These are phyloP conservation scores for Amphimedon queenslandica DNA, from an alignment of 37 sponge, comb jelly and placozoan genomes.

Conservation along the genomic window DNA sequence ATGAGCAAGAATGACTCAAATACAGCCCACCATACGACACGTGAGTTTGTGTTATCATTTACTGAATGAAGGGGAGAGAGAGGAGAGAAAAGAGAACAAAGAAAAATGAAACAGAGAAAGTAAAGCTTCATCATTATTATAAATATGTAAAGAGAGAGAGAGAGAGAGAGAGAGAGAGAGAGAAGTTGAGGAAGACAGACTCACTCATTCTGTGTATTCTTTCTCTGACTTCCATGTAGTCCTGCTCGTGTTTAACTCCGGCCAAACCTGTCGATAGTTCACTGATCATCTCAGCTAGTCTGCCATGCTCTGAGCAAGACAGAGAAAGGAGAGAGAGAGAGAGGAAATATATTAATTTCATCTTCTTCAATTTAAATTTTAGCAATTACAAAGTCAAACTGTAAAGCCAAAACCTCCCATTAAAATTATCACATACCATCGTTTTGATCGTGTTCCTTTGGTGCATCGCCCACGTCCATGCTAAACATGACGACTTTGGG, in stretches of 20 bases:
- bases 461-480: slow-evolving; percentile 87
- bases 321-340: background rate
- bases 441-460: slow-evolving; percentile 55
- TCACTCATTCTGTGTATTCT: slow-evolving; percentile 95
- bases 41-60: slow-evolving; percentile 95
- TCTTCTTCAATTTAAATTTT: no score
- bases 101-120: slow-evolving; percentile 2
- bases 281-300: slow-evolving; percentile 83
- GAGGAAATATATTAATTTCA: background rate
- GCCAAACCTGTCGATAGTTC: slow-evolving; percentile 79
- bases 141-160: slow-evolving; percentile 18
- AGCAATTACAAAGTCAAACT: no score
- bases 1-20: slow-evolving; percentile 92
- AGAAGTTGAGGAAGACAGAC: slow-evolving; percentile 8
- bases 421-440: slow-evolving; percentile 45
- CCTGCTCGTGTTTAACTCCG: slow-evolving; percentile 96
- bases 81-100: background rate
- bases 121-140: background rate
- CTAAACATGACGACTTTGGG: slow-evolving; percentile 95
- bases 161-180: slow-evolving; percentile 2
- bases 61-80: slow-evolving; percentile 41
- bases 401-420: no score
- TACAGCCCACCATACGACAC: slow-evolving; percentile 99
- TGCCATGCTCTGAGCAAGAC: slow-evolving; percentile 54
- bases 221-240: slow-evolving; percentile 99